Base-by-base conservation (phyloP, 2,888 invertebrate species). In the Acrobasis consociella region DNA sequence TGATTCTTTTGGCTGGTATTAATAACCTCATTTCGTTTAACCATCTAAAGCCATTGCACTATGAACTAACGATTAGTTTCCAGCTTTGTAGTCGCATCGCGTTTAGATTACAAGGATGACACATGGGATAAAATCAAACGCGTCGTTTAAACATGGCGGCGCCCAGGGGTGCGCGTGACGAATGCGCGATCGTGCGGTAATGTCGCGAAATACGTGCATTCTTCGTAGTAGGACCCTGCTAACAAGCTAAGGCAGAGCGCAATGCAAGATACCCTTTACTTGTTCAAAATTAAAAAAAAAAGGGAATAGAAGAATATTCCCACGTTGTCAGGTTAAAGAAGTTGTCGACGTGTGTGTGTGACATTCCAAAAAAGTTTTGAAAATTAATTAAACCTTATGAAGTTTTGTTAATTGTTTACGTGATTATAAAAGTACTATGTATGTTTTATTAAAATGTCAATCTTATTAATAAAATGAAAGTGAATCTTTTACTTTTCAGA, bases 51-150 rank as follows among this genome's bases (percentile, higher is more conserved):
- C 5, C n/a, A n/a, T 46, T 46, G 79, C 64, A 72, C 74, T 70
- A 72, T 58, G 42, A 42, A 38, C n/a, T 46, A 46, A 13, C 2
- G n/a, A 46, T 13, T 13, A 46, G 58, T 58, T 37, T 31, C 22
- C 9, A 61, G 9, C 22, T 53, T 46, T 49, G 61, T 59, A 60
- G 56, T 64, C 60, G 16, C 11, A 61, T 55, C 61, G 52, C 49
- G 46, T 52, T 53, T 64, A 65, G 70, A 69, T 69, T 70, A 69
- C 64, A 67, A 58, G 69, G 72, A 70, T 73, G 76, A 78, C 75
- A 78, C 77, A 79, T 79, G 67, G 72, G 68, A 74, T 77, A 74
- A 77, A 76, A 86, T 85, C 81, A 85, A 80, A 82, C 84, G 80
- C 82, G 82, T 76, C 70, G 72, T 64, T 70, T 82, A 83, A 83